phyloP scores from a whole-genome alignment of 2,888 invertebrate genomes.

The Aplocera efformata region DNA sequence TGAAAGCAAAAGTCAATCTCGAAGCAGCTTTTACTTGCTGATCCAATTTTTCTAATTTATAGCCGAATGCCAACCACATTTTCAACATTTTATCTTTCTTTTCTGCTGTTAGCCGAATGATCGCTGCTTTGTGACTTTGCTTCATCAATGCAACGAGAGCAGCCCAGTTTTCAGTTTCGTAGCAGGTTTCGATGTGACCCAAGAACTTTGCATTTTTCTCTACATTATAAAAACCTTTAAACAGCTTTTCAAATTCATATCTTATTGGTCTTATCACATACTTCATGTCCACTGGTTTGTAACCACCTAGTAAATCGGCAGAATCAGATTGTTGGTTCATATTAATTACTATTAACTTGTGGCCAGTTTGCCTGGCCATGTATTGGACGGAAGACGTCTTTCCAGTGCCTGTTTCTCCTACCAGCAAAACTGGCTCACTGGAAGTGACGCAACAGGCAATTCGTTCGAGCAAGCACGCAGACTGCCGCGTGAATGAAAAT shows the following conservation, averaged over 20 bases:
- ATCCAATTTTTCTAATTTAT: conserved; percentile 85
- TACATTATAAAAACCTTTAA: conserved; percentile 87
- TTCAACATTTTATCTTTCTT: conserved; percentile 56
- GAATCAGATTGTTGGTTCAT: conserved; percentile 99
- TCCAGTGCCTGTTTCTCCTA: conserved; percentile 99
- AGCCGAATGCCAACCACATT: conserved; percentile 83
- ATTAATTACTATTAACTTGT: conserved; percentile 95
- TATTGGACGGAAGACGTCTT: conserved; percentile 98
- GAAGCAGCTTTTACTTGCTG: conserved; percentile 86
- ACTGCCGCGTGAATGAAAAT: conserved; percentile 91
- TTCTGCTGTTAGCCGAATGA: conserved; percentile 69
- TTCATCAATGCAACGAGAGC: conserved; percentile 88
- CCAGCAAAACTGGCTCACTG: conserved; percentile 94
- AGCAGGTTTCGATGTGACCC: conserved; percentile 88
- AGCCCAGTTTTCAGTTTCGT: conserved; percentile 85
- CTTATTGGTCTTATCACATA: conserved; percentile 90
- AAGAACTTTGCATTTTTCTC: conserved; percentile 92
- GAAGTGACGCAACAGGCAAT: conserved; percentile 91
- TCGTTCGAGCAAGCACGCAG: conserved; percentile 91
- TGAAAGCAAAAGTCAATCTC: conserved; percentile 92
- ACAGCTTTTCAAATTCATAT: conserved; percentile 90
- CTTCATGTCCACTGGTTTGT: conserved; percentile 96
- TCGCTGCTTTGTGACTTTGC: conserved; percentile 85
- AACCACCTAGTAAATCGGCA: conserved; percentile 97
- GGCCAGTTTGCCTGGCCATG: conserved; percentile 90